These are phyloP conservation scores for Dryomyza anilis DNA, from an alignment of 2,888 invertebrate species.

Conservation along the genomic window DNA sequence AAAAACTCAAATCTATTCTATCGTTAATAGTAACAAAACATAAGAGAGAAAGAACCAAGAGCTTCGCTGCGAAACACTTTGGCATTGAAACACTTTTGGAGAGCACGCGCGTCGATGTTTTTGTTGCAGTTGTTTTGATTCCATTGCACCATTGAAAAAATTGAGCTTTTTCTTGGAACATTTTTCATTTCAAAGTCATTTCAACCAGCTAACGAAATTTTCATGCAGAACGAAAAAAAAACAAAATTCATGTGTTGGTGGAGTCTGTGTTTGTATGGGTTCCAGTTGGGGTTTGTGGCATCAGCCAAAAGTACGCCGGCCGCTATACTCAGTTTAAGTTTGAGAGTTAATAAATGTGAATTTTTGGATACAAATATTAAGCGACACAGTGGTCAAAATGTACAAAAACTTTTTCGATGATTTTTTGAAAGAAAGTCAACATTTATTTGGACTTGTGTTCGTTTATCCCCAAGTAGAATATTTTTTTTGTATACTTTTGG, in stretches of 20 bases:
- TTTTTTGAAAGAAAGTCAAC: no score
- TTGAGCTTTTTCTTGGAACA: slow-evolving; percentile 26
- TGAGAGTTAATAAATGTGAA: slow-evolving; percentile 51
- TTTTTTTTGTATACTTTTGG: no score
- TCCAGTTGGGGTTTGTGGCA: slow-evolving; percentile 16
- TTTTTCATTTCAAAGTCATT: slow-evolving; percentile 18
- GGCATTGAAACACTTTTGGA: slow-evolving; percentile 7
- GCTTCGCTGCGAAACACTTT: background rate
- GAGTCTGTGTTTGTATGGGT: slow-evolving; percentile 21
- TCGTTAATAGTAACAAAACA: no score
- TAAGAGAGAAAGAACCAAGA: background rate
- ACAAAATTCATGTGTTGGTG: slow-evolving; percentile 11
- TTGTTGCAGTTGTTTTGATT: no score
- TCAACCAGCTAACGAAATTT: slow-evolving; percentile 41
- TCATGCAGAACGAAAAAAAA: slow-evolving; percentile 26
- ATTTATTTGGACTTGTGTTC: no score
- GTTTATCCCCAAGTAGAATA: no score
- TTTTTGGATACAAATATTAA: slow-evolving; percentile 20
- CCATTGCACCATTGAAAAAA: slow-evolving; percentile 5
- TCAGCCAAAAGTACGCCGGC: slow-evolving; percentile 44
- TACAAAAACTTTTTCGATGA: no score
- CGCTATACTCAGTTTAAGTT: slow-evolving; percentile 33
- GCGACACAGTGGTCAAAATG: slow-evolving; percentile 29
- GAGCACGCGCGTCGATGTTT: no score
- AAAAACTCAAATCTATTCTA: no score